Percentiles rank a stretch among this genome's conserved stretches.
These are phyloP conservation scores for Eurosta solidaginis DNA, from an alignment of 1,140 invertebrate genomes.

Conservation along the genomic window DNA sequence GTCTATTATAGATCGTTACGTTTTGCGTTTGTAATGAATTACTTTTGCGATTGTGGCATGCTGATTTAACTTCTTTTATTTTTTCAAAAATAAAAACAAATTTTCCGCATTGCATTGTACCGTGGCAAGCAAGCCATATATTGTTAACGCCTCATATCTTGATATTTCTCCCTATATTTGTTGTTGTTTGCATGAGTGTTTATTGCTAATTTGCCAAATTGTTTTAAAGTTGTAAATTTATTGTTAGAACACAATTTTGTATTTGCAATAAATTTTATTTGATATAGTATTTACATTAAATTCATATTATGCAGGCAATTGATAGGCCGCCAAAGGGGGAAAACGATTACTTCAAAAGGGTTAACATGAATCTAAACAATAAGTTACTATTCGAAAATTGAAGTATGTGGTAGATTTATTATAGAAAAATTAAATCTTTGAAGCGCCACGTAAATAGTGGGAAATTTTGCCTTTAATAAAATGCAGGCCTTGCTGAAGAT, in stretches of 20 bases:
- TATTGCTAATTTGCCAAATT: conserved; percentile 28
- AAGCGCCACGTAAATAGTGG: too few species aligned
- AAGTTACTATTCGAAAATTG: too few species aligned
- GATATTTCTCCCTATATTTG: background rate
- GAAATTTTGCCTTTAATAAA: too few species aligned
- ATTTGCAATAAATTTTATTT: background rate
- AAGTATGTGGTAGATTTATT: too few species aligned
- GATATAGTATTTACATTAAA: too few species aligned
- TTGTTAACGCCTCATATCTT: background rate
- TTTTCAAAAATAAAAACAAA: too few species aligned
- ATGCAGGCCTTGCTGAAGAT: too few species aligned
- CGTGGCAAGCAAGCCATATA: background rate
- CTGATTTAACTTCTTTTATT: conserved; percentile 1
- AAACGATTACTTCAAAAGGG: too few species aligned
- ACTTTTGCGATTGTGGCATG: conserved; percentile 19
- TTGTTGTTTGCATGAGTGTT: background rate
- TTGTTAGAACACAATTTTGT: background rate
- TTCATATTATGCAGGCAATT: too few species aligned
- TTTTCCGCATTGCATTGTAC: conserved; percentile 19
- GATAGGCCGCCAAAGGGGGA: too few species aligned
- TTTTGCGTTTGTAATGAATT: conserved; percentile 28
- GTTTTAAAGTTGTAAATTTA: background rate
- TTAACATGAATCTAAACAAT: too few species aligned
- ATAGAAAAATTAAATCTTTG: too few species aligned
- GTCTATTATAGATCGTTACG: conserved; percentile 19